Percentiles rank a stretch among this genome's conserved stretches.
Evolutionary conservation across 1,140 invertebrate genomes (phyloP).

Genomic region (Latrodectus geometricus): DNA sequence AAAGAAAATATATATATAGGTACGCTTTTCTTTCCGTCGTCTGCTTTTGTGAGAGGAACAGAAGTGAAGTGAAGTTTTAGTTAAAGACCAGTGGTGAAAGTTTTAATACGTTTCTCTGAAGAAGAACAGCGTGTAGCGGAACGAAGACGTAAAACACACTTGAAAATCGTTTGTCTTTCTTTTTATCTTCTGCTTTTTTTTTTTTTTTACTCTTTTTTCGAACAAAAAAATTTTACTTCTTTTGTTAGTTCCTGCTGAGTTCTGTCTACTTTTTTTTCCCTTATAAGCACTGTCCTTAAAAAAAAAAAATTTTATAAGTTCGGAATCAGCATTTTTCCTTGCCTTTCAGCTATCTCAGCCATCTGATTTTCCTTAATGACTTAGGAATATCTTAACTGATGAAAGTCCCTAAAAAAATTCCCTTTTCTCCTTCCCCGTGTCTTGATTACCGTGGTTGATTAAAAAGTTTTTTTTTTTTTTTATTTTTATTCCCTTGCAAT

Average conservation of each 20-base stretch:
- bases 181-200: neutral
- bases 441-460: slow-evolving; percentile 55
- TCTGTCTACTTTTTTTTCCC: slow-evolving; percentile 18
- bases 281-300: slow-evolving; percentile 32
- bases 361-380: slow-evolving; percentile 61
- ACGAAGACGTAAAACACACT: slow-evolving; percentile 60
- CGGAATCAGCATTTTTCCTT: slow-evolving; percentile 37
- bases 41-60: slow-evolving; percentile 38
- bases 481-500: neutral
- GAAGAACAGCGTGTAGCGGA: slow-evolving; percentile 50
- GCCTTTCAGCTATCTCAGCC: slow-evolving; percentile 41
- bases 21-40: slow-evolving; percentile 51
- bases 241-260: neutral
- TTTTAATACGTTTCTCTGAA: slow-evolving; percentile 58
- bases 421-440: neutral
- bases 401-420: slow-evolving; percentile 17
- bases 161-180: slow-evolving; percentile 53
- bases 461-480: slow-evolving; percentile 22
- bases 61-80: slow-evolving; percentile 34
- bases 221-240: neutral
- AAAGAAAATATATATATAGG: slow-evolving; percentile 36
- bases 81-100: slow-evolving; percentile 61
- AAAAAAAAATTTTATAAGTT: slow-evolving; percentile 31
- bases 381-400: slow-evolving; percentile 60
- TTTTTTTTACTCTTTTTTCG: slow-evolving; percentile 3